A percentile compares a stretch with the other conserved stretches of the same genome.
phyloP scores from a whole-genome alignment of 2,888 invertebrate species.

The Dryococelus australis region DNA sequence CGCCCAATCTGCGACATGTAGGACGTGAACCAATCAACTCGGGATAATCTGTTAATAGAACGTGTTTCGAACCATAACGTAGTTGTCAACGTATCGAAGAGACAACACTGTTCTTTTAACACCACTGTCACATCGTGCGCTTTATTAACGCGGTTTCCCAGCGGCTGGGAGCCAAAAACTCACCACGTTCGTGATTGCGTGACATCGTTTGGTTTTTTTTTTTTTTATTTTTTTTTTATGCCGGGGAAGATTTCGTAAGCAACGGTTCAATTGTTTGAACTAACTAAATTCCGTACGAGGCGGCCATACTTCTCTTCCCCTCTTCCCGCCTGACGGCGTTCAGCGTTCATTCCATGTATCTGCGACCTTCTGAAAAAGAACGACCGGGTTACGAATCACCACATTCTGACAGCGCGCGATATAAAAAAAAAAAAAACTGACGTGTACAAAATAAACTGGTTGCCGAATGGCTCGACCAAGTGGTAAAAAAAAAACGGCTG shows the following conservation, averaged over 20 bases:
- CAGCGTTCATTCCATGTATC: background rate
- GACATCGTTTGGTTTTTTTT: background rate
- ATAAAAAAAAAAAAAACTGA: background rate
- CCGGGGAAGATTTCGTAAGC: background rate
- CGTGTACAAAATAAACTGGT: too few relatives aligned
- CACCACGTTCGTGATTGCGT: background rate
- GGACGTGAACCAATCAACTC: too few relatives aligned
- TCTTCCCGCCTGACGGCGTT: background rate
- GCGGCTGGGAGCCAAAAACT: background rate
- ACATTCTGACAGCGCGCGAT: background rate
- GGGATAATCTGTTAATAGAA: too few relatives aligned
- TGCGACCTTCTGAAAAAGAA: background rate
- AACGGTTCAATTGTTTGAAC: background rate
- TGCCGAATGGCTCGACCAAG: too few relatives aligned
- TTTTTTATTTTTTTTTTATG: background rate
- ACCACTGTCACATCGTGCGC: too few relatives aligned
- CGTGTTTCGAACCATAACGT: too few relatives aligned
- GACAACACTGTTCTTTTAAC: too few relatives aligned
- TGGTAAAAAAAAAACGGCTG: too few relatives aligned
- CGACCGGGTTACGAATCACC: background rate
- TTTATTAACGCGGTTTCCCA: background rate
- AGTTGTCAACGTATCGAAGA: too few relatives aligned
- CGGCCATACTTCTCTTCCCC: background rate
- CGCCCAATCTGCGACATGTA: too few relatives aligned
- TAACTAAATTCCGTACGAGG: background rate